A percentile compares a stretch with the other conserved stretches of the same genome.
These are phyloP conservation scores for Alviniconcha marisindica DNA, from an alignment of 1,140 invertebrate species.

Conservation along the genomic window DNA sequence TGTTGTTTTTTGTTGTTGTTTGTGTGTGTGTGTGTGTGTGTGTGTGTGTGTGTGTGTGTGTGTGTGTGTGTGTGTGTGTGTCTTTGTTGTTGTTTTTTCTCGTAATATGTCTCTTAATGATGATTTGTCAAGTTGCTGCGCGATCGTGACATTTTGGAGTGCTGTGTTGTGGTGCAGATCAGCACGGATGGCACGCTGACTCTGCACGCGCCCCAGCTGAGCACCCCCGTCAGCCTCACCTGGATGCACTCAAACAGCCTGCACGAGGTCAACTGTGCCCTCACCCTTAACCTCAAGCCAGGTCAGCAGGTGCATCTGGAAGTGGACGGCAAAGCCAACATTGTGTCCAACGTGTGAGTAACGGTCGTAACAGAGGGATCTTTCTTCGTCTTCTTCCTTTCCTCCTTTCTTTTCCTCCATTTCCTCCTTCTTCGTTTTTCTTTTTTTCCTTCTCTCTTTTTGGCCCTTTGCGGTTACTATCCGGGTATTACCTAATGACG, in stretches of 20 bases:
- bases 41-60: background rate
- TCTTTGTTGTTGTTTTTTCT: background rate
- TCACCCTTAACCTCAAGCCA: background rate
- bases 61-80: background rate
- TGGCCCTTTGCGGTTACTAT: too few relatives aligned
- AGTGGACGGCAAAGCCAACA: conserved; percentile 4
- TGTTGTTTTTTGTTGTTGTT: background rate
- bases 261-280: conserved; percentile 13
- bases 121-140: too few relatives aligned
- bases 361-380: too few relatives aligned
- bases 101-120: too few relatives aligned
- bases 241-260: conserved; percentile 33
- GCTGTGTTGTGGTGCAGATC: background rate
- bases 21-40: background rate
- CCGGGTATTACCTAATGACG: too few relatives aligned
- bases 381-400: too few relatives aligned
- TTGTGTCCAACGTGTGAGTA: background rate
- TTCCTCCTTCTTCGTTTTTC: background rate
- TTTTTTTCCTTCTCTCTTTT: background rate
- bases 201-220: conserved; percentile 13
- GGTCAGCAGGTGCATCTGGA: background rate
- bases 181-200: background rate
- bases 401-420: too few relatives aligned
- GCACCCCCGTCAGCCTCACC: background rate
- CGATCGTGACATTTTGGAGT: too few relatives aligned